Percentiles rank a stretch among this genome's conserved stretches.
Conservation (phyloP, 2,113 vertebrate species). For the Datnioides undecimradiatus region DNA sequence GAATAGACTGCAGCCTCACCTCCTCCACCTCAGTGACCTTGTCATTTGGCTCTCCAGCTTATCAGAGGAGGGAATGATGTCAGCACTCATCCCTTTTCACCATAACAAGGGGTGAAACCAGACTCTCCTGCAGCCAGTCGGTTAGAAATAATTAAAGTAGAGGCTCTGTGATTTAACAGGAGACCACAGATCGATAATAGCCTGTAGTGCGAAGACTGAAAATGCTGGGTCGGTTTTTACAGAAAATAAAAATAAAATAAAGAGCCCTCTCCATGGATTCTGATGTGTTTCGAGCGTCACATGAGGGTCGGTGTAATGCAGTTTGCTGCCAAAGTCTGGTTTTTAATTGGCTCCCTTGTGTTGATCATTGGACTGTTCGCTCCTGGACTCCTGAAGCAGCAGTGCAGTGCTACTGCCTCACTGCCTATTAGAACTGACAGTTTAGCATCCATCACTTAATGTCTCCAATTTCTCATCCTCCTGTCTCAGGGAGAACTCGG, state of each 20-base stretch:
- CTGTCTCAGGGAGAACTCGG: conserved; percentile 35
- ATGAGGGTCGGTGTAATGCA: conserved; percentile 69
- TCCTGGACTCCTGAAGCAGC: conserved; percentile 71
- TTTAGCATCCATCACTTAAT: conserved; percentile 78
- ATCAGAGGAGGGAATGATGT: conserved; percentile 70
- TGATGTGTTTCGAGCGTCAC: conserved; percentile 77
- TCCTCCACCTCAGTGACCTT: conserved; percentile 77
- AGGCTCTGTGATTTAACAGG: conserved; percentile 71
- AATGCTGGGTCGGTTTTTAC: conserved; percentile 59
- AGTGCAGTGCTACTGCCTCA: conserved; percentile 48
- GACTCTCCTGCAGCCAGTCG: conserved; percentile 60
- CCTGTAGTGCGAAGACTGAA: conserved; percentile 58
- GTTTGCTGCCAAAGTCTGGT: conserved; percentile 78
- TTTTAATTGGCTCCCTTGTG: conserved; percentile 85
- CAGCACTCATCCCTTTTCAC: conserved; percentile 65
- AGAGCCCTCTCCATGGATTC: conserved; percentile 65
- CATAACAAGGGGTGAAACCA: conserved; percentile 64
- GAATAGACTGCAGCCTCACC: conserved; percentile 61
- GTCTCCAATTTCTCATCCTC: conserved; percentile 66
- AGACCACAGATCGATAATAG: conserved; percentile 73
- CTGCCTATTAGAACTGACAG: conserved; percentile 82
- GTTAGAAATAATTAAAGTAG: conserved; percentile 77
- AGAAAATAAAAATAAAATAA: conserved; percentile 66
- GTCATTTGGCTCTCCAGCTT: conserved; percentile 72
- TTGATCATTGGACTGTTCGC: conserved; percentile 80